A percentile compares a stretch with the other conserved stretches of the same genome.
These are phyloP conservation scores for Druon quercuslanigerum DNA, from an alignment of 1,140 invertebrate species.

Conservation along the genomic window DNA sequence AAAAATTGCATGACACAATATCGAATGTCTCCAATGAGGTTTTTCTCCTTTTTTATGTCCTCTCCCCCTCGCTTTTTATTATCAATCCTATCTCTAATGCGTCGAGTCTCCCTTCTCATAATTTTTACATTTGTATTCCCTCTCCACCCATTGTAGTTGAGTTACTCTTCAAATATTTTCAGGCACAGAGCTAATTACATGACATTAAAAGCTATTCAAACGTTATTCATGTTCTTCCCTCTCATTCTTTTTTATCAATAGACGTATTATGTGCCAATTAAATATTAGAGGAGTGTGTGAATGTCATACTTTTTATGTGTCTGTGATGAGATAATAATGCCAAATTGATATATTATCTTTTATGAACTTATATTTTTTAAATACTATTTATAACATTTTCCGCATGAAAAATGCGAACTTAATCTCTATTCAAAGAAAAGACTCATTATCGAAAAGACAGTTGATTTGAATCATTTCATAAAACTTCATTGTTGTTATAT, in stretches of 20 bases:
- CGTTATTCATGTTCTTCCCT: slow-evolving; percentile 26
- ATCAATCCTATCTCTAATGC: not conserved
- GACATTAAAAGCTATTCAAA: slow-evolving; percentile 28
- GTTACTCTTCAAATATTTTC: slow-evolving; percentile 29
- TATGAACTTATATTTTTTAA: no score
- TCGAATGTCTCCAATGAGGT: no score
- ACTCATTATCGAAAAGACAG: no score
- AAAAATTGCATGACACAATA: no score
- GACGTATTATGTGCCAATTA: slow-evolving; percentile 24
- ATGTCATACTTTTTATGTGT: not conserved
- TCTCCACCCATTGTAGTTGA: slow-evolving; percentile 9
- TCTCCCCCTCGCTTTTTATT: not conserved
- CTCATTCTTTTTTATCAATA: slow-evolving; percentile 26
- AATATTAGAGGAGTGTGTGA: slow-evolving; percentile 16
- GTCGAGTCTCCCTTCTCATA: slow-evolving; percentile 10
- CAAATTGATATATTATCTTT: no score
- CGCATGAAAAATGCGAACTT: no score
- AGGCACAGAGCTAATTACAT: slow-evolving; percentile 24
- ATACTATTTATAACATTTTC: no score
- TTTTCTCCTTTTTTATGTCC: not conserved
- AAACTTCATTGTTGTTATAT: no score
- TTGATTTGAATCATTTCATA: no score
- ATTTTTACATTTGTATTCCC: slow-evolving; percentile 22
- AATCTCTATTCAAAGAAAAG: no score
- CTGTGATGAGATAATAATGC: not conserved